Base-by-base conservation (phyloP, 2,888 invertebrate species). In the Acrobasis suavella region DNA sequence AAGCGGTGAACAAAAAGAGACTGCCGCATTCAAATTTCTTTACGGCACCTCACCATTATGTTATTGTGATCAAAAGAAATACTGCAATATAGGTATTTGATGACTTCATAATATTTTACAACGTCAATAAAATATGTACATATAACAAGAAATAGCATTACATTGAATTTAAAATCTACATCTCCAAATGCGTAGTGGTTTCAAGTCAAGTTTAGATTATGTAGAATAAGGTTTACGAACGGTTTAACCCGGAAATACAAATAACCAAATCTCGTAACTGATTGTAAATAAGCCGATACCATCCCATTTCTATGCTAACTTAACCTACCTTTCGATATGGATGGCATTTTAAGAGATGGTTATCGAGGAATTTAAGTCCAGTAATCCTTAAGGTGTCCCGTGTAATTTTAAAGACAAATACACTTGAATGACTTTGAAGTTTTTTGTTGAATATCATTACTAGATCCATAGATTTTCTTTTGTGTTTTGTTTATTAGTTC, bases 11-110 rank as follows among this genome's bases (percentile, higher is more conserved):
- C 77, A 81, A 86, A 86, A 84, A 81, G 75, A 76, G 70, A 75
- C 77, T 74, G 76, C 72, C 76, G 72, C 78, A 82, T 85, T 82
- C 78, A 81, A 83, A 83, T 81, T 79, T 75, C 72, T 86, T 84
- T 82, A 86, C 75, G 73, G 70, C 72, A 67, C 72, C 72, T 69
- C 71, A 74, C 74, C 78, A 77, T 80, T 75, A 75, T 72, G 72
- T 69, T 71, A 71, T 76, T 75, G 74, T 77, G 71, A 76, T 81
- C 72, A 72, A 71, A 77, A 75, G 79, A 16, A 38, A 61, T 61
- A 46, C 80, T 79, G 79, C 77, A 78, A 81, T 80, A 78, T 74
- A 72, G 77, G 78, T 77, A 64, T 66, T 55, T 56, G n/a, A 65
- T 61, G 60, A 71, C 71, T 76, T 75, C 74, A 74, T 75, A 76